Base-by-base conservation (phyloP, 2,113 vertebrate genomes). In the Leucosticte australis region DNA sequence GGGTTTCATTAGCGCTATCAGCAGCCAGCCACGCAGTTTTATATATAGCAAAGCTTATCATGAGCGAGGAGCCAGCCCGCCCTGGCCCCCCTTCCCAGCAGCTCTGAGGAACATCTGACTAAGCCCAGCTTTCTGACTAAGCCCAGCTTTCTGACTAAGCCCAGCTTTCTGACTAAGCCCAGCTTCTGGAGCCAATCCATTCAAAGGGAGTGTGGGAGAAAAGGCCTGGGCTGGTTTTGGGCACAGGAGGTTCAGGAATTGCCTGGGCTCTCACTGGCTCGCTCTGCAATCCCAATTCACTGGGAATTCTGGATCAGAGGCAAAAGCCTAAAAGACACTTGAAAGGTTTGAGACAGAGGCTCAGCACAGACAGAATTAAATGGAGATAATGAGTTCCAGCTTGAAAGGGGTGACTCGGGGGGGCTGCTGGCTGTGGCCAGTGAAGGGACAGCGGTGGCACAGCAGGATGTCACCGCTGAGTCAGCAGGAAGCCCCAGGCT, bases 371-470 rank as follows among this genome's bases (percentile, higher is more conserved):
- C 7, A 5, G 20, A 68, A 56, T 9, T 1, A 6, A 1, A 4
- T 1, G 1, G 42, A 52, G 64, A 56, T 11, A 26, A 49, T 0
- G 52, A 76, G 56, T 1, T 35, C 6, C 13, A 71, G 26, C 37
- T 3, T 1, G 10, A 7, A 35, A 35, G 15, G 3, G 26, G 7
- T 7, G 39, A 27, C 14, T 1, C 2, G 3, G 23, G 2, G 0
- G 10, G 52, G 82, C 76, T 41, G 18, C 6, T 11, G 5, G 13
- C 24, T 1, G 0, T 0, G 1, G 52, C 2, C 13, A 8, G 24
- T 1, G 47, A 10, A 8, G 22, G 27, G 44, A 9, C 74, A 13
- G 67, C 0, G 3, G 57, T 8, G 63, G 67, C 41, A 18, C 21
- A 10, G 81, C 84, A 46, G 80, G 63, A 60, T 13, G 50, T 0